Percentiles rank a stretch among this genome's conserved stretches.
Evolutionary conservation across 1,140 invertebrate genomes (phyloP).

Genomic region (Drosophila equinoxialis): DNA sequence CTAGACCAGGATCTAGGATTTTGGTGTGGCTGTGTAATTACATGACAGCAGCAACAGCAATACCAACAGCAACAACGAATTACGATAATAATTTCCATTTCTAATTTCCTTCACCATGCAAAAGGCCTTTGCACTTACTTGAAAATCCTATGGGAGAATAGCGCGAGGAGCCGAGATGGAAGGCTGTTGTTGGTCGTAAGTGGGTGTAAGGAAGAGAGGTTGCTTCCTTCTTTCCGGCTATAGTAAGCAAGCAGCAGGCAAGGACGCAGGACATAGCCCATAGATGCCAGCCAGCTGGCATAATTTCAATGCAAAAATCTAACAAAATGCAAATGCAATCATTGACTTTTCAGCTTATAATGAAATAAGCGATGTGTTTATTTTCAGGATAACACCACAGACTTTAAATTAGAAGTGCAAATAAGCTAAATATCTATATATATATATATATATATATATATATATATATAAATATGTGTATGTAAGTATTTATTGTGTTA

Average conservation of each 20-base stretch:
- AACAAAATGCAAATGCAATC: constrained; percentile 79
- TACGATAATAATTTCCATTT: constrained; percentile 82
- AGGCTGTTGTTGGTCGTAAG: neutral
- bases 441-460: neutral
- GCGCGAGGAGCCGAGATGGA: neutral
- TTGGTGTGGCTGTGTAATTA: constrained; percentile 64
- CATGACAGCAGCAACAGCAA: constrained; percentile 69
- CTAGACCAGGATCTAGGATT: constrained; percentile 10
- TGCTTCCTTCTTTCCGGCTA: constrained; percentile 35
- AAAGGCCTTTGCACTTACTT: constrained; percentile 66
- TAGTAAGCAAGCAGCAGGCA: constrained; percentile 8
- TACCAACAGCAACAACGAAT: constrained; percentile 51
- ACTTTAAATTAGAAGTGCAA: neutral
- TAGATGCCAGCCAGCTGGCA: constrained; percentile 44
- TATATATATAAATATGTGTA: no score
- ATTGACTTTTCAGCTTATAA: constrained; percentile 77
- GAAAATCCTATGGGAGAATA: constrained; percentile 28
- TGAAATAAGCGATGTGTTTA: constrained; percentile 63
- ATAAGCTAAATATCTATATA: neutral
- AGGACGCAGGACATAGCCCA: constrained; percentile 13
- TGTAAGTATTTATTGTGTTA: neutral
- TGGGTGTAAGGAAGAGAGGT: neutral
- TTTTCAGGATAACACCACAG: constrained; percentile 33
- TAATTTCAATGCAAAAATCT: constrained; percentile 73
- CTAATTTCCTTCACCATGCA: constrained; percentile 72